These are phyloP conservation scores for zebrafish (Danio rerio) DNA, from an alignment of 2,113 vertebrate genomes.

Conservation along the genomic window GRCz12tu NC_133194.1:15333501-15334000, in stretches of 20 bases:
- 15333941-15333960: no score
- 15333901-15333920: no score
- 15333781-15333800: conserved; percentile 26
- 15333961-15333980: no score
- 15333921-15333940: no score
- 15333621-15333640: background rate
- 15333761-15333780: background rate
- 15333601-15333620: conserved; percentile 74
- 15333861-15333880: background rate
- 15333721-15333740: conserved; percentile 73
- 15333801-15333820: conserved; percentile 33
- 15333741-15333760: conserved; percentile 70
- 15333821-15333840: conserved; percentile 19
- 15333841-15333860: background rate
- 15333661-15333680: background rate
- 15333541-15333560: conserved; percentile 80
- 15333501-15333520: conserved; percentile 82
- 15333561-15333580: conserved; percentile 83
- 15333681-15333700: conserved; percentile 51
- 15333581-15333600: conserved; percentile 76
- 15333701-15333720: conserved; percentile 53
- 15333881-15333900: no score
- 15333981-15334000: no score
- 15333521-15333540: conserved; percentile 80
- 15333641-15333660: conserved; percentile 1